A percentile compares a stretch with the other conserved stretches of the same genome.
Conservation (phyloP, 1,140 invertebrate genomes). For the Leptinotarsa defecta region DNA sequence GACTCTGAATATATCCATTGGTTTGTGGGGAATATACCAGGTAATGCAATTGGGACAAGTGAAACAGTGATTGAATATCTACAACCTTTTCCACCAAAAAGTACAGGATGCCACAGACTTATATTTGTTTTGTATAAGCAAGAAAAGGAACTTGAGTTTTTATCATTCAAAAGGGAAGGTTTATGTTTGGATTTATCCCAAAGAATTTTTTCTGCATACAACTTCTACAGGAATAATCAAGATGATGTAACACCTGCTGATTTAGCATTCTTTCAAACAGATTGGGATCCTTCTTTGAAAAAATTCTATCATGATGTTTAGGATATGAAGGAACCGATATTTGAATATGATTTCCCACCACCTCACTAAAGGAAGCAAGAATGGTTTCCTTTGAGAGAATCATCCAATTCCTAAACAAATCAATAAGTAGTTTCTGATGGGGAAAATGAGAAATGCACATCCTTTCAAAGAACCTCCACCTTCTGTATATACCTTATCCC, state of each 20-base stretch:
- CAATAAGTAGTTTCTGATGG: constrained; percentile 80
- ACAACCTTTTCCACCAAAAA: constrained; percentile 87
- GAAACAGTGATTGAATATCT: constrained; percentile 85
- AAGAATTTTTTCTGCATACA: constrained; percentile 81
- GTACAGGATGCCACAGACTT: constrained; percentile 91
- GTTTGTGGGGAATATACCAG: constrained; percentile 90
- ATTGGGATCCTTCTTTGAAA: constrained; percentile 83
- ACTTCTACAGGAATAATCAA: constrained; percentile 86
- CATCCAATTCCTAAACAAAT: constrained; percentile 88
- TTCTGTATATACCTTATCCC: constrained; percentile 73
- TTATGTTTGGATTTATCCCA: constrained; percentile 66
- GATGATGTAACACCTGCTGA: constrained; percentile 87
- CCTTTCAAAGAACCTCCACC: constrained; percentile 77
- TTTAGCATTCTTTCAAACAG: constrained; percentile 89
- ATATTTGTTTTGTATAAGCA: constrained; percentile 95
- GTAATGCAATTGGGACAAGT: constrained; percentile 74
- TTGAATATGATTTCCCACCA: constrained; percentile 87
- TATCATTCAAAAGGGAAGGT: constrained; percentile 58
- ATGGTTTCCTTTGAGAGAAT: constrained; percentile 78
- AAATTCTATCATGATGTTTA: constrained; percentile 82
- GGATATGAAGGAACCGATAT: constrained; percentile 70
- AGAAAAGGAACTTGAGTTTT: constrained; percentile 69
- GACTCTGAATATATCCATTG: constrained; percentile 90
- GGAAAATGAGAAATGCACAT: constrained; percentile 78
- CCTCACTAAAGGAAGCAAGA: constrained; percentile 74